phyloP scores from a whole-genome alignment of 92 coral and sea anemone genomes.

The Bergia sp. region DNA sequence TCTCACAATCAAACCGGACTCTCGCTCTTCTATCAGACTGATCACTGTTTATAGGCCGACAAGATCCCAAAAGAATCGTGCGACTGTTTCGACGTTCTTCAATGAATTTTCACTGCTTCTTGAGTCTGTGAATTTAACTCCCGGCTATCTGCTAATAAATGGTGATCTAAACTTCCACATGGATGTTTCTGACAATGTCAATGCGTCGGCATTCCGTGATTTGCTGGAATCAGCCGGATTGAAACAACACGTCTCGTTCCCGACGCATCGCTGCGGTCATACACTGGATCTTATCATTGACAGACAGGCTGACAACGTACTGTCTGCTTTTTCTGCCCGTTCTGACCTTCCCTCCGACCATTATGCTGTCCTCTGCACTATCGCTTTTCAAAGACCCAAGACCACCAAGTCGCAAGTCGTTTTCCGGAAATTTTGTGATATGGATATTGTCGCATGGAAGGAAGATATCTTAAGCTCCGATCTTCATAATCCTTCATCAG shows the following conservation, averaged over 20 bases:
- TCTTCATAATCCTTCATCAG: background rate
- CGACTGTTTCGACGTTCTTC: background rate
- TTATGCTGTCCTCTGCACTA: constrained; percentile 10
- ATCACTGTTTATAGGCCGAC: too few species aligned
- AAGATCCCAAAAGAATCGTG: background rate
- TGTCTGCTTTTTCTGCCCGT: background rate
- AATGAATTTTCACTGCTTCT: background rate
- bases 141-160: background rate
- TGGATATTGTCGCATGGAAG: background rate
- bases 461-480: constrained; percentile 6
- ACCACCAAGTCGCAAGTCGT: background rate
- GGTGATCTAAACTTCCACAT: background rate
- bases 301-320: constrained; percentile 1
- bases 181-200: background rate
- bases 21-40: too few species aligned
- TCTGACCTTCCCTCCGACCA: constrained; percentile 25
- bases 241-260: constrained; percentile 10
- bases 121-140: background rate
- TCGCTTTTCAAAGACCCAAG: background rate
- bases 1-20: background rate
- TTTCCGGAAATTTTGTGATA: constrained; percentile 14
- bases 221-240: background rate
- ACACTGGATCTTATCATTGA: constrained; percentile 22
- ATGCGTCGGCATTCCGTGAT: background rate
- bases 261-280: constrained; percentile 18